Conservation (phyloP, 2,113 vertebrate genomes). For the Plecturocebus donacophilus region DNA sequence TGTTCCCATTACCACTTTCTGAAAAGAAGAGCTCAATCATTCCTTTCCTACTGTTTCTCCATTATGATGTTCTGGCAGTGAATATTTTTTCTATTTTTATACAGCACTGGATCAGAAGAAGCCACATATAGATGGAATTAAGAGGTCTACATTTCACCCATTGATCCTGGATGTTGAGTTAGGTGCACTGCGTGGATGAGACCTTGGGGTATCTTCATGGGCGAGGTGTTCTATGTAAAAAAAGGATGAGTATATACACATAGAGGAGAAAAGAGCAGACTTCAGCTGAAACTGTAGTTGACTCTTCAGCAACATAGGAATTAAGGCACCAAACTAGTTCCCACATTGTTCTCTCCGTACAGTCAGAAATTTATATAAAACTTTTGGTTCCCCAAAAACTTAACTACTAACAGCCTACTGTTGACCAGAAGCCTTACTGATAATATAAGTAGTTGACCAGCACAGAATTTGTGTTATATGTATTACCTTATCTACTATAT, state of each 20-base stretch:
- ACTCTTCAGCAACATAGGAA: background rate
- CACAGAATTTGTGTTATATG: background rate
- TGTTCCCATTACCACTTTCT: background rate
- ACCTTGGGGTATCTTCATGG: background rate
- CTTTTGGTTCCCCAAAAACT: background rate
- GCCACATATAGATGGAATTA: background rate
- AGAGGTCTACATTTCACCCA: background rate
- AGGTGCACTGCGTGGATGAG: background rate
- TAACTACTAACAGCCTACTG: background rate
- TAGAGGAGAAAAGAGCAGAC: background rate
- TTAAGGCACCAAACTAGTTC: background rate
- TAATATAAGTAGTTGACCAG: background rate
- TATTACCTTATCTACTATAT: background rate
- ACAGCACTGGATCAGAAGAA: background rate
- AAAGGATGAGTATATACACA: background rate
- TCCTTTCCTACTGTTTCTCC: constrained; percentile 11
- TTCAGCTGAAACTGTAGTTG: background rate
- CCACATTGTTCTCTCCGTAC: too few species aligned
- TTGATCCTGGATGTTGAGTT: background rate
- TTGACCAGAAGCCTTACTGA: background rate
- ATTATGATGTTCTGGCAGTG: background rate
- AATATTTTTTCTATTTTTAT: constrained; percentile 1
- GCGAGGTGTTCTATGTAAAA: background rate
- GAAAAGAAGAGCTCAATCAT: constrained; percentile 7
- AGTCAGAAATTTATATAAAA: background rate